Evolutionary conservation across 2,113 vertebrate species (phyloP).

Genomic region (Terrapene triunguis): DNA sequence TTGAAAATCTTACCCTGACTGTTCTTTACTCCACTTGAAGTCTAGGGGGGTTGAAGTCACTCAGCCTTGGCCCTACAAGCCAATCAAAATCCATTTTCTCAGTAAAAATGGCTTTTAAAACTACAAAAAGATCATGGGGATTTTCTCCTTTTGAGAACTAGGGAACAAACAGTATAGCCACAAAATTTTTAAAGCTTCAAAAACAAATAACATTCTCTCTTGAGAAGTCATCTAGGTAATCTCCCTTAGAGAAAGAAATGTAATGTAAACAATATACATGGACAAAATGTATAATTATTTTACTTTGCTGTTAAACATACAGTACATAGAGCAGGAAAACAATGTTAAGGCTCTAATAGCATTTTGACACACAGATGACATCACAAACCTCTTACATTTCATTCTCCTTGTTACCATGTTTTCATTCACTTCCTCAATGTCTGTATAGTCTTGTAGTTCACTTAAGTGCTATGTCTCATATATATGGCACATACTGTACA

Average conservation of each 20-base stretch:
- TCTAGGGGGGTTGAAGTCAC: neutral
- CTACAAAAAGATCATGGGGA: neutral
- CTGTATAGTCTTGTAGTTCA: neutral
- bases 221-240: neutral
- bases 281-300: neutral
- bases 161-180: neutral
- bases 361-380: neutral
- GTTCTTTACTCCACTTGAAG: neutral
- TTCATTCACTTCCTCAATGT: neutral
- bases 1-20: neutral
- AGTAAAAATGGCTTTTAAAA: neutral
- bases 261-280: neutral
- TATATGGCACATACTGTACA: neutral
- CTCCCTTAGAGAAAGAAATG: neutral
- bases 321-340: neutral
- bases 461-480: accelerated
- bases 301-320: neutral
- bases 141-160: neutral
- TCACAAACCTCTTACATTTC: neutral
- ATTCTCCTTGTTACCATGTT: accelerated
- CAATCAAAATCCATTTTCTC: neutral
- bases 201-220: neutral
- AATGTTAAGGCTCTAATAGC: neutral
- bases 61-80: neutral
- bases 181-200: neutral